phyloP scores from a whole-genome alignment of 30 jellyfish, hydroid and myxozoan genomes.

The Turritopsis rubra region DNA sequence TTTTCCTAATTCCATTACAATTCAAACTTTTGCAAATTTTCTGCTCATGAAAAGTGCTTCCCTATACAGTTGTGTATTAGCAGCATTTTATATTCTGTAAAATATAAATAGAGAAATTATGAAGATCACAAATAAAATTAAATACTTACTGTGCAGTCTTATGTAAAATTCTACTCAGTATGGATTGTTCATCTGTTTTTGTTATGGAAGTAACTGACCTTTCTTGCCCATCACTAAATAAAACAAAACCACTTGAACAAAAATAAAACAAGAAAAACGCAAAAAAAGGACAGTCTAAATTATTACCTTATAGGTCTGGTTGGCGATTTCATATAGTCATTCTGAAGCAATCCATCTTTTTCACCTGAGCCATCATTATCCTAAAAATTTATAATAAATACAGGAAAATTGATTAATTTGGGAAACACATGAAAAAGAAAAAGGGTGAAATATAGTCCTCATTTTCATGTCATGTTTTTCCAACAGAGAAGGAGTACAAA shows the following conservation, averaged over 20 bases:
- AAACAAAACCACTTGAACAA: background rate
- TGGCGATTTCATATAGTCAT: slow-evolving; percentile 19
- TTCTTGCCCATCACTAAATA: slow-evolving; percentile 56
- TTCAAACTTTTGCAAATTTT: too few species aligned
- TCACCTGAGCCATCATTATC: background rate
- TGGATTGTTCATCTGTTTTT: slow-evolving; percentile 88
- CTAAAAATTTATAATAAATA: background rate
- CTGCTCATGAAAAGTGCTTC: too few species aligned
- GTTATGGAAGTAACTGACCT: slow-evolving; percentile 63
- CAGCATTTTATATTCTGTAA: too few species aligned
- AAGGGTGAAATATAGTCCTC: too few species aligned
- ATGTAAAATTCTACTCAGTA: slow-evolving; percentile 73
- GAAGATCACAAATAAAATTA: background rate
- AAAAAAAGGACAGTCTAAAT: background rate
- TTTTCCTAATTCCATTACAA: too few species aligned
- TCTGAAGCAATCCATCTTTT: background rate
- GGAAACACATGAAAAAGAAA: background rate
- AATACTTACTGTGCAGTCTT: slow-evolving; percentile 83
- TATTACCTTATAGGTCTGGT: slow-evolving; percentile 11
- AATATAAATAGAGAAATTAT: too few species aligned
- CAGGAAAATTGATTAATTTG: background rate
- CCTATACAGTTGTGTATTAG: too few species aligned
- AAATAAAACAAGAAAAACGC: background rate
- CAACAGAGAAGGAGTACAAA: too few species aligned
- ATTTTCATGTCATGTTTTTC: too few species aligned